Percentiles rank a stretch among this genome's conserved stretches.
These are phyloP conservation scores for Temnothorax rugatulus DNA, from an alignment of 2,888 invertebrate species.

Conservation along the genomic window DNA sequence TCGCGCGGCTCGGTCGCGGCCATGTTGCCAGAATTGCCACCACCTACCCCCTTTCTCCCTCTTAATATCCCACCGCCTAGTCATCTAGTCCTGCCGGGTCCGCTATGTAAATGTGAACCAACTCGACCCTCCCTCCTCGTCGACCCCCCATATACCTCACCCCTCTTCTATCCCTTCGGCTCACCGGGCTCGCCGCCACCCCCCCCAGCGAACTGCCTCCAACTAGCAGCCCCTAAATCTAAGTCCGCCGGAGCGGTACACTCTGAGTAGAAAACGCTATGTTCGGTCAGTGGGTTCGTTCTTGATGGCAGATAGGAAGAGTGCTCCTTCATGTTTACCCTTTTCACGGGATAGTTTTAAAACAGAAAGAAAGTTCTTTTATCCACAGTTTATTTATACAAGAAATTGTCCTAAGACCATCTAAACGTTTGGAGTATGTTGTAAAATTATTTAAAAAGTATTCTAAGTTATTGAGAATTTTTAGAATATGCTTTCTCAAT, in stretches of 20 bases:
- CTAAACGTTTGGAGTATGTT: neutral
- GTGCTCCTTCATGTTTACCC: neutral
- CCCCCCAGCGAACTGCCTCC: constrained; percentile 83
- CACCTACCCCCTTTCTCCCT: constrained; percentile 84
- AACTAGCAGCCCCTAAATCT: constrained; percentile 86
- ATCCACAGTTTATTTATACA: neutral
- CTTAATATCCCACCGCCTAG: constrained; percentile 85
- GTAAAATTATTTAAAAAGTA: neutral
- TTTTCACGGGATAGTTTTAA: neutral
- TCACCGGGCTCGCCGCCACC: constrained; percentile 77
- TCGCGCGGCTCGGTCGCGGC: constrained; percentile 83
- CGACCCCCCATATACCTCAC: constrained; percentile 76
- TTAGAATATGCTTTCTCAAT: neutral
- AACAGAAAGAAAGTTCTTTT: neutral
- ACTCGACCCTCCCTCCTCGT: constrained; percentile 79
- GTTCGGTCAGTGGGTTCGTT: constrained; percentile 12
- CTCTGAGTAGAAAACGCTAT: constrained; percentile 80
- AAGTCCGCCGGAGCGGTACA: constrained; percentile 85
- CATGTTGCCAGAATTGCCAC: constrained; percentile 86
- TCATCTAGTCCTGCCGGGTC: constrained; percentile 86
- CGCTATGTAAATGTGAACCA: constrained; percentile 86
- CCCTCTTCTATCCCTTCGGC: constrained; percentile 71
- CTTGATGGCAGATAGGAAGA: neutral
- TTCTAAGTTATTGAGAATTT: neutral
- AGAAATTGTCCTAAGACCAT: neutral